Evolutionary conservation across 1,140 invertebrate species (phyloP).

Genomic region (Drosophila sulfurigaster): DNA sequence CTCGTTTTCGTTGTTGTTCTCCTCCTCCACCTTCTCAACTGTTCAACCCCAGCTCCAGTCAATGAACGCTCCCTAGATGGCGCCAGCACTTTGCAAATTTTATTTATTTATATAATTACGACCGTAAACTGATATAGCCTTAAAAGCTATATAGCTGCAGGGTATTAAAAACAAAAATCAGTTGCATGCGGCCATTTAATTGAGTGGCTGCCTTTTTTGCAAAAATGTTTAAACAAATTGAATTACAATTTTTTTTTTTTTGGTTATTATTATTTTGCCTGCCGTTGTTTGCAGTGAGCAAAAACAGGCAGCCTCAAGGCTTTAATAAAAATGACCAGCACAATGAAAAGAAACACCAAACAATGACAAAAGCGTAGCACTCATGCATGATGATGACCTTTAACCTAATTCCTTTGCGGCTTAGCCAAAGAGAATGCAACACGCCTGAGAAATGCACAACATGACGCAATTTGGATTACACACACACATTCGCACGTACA

Average conservation of each 20-base stretch:
- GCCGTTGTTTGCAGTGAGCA: conserved; percentile 48
- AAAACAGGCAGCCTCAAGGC: conserved; percentile 29
- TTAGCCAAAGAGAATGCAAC: conserved; percentile 15
- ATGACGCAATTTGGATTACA: conserved; percentile 66
- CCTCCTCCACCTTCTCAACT: neutral
- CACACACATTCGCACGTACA: neutral
- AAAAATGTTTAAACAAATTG: conserved; percentile 66
- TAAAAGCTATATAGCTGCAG: neutral
- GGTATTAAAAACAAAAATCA: conserved; percentile 38
- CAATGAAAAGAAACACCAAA: conserved; percentile 31
- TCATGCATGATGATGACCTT: conserved; percentile 60
- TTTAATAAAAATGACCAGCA: conserved; percentile 45
- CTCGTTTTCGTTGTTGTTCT: neutral
- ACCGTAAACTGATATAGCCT: neutral
- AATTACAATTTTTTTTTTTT: conserved; percentile 48
- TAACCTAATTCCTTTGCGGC: conserved; percentile 50
- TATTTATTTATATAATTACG: neutral
- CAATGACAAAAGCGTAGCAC: conserved; percentile 30
- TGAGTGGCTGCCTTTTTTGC: conserved; percentile 55
- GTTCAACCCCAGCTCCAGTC: neutral
- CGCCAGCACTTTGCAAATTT: neutral
- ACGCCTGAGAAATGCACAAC: conserved; percentile 71
- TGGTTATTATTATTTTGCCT: conserved; percentile 42
- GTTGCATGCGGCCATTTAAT: conserved; percentile 61
- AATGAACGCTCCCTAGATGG: too few species aligned